Evolutionary conservation across 2,888 invertebrate genomes (phyloP), one percentile per base, ranked within the genome.

Genomic region (Lycia hirtaria): DNA sequence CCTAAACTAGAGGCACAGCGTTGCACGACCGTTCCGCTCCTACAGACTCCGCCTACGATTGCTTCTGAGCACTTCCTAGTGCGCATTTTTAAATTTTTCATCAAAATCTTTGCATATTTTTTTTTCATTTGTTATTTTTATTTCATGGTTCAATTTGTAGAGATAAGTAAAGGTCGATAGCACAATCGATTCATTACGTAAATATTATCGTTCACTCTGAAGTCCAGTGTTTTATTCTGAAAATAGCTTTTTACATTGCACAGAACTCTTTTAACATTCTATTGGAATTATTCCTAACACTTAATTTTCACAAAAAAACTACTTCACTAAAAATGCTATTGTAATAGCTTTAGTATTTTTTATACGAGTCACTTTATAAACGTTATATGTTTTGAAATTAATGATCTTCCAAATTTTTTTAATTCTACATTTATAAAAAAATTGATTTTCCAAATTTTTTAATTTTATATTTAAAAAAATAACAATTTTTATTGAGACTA

Each of bases 1-100:
- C 83, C 81, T 84, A 71, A 72, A 54, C 38, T 64, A 50, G 67
- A 73, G 68, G 70, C 68, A 74, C 70, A 72, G 61, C 71, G 71
- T 65, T 80, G 80, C 80, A 81, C 78, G 76, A 67, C 69, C 82
- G 81, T 80, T 81, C 72, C 71, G 81, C 80, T 81, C 71, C 70
- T 75, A 76, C 76, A 75, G 76, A 72, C 81, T 71, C 77, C 83
- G 78, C 88, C 86, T 75, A 86, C 84, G 73, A 80, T 78, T 78
- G 71, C 71, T 73, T 74, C 63, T 68, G 72, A 71, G 80, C 72
- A 82, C 83, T 88, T 88, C 88, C 88, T 87, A 67, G 76, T 86
- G 75, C 68, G 68, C 71, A 69, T 68, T 74, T 47, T 44, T 19
- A 26, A 37, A 47, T 35, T 56, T 52, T 56, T 28, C 43, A 5